Evolutionary conservation across 2,113 vertebrate genomes (phyloP), one percentile per base, ranked within the genome.

Genomic region (Coptodon rendalli): DNA sequence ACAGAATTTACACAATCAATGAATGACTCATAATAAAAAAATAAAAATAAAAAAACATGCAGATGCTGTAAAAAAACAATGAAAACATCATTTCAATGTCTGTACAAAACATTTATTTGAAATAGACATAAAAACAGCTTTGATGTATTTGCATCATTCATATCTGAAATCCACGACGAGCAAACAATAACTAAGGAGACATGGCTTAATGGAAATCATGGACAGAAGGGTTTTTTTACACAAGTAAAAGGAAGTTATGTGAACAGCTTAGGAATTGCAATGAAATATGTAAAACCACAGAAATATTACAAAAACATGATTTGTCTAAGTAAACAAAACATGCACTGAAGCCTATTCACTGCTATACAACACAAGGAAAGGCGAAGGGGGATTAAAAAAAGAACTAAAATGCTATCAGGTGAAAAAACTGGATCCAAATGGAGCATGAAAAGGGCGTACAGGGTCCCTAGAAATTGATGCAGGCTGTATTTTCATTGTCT

Each of bases 101-200:
- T 95, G 91, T 96, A 96, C 93, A 95, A 96, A 96, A 95, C 73
- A 91, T 96, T 97, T 95, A 95, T 95, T 96, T 94, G 24, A 95
- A 96, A 95, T 95, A 31, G 29, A 93, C 89, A 93, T 91, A 93
- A 92, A 96, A 95, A 96, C 94, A 92, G 90, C 89, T 93, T 93
- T 93, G 86, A 76, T 88, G 85, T 80, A 94, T 89, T 92, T 83
- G 89, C 89, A 92, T 95, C 92, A 95, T 90, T 94, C 87, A 92
- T 87, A 93, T 94, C 89, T 92, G 88, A 94, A 94, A 93, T 92
- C 53, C 93, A 90, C 89, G 59, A 91, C 76, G 80, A 89, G 92
- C 84, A 87, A 93, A 94, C 92, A 94, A 92, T 83, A 90, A 87
- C 91, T 59, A 88, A 87, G 73, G 61, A 78, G 45, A 85, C 86